Conservation (phyloP, 2,797 vertebrate genomes). For the Sphenopsis melanotis region DNA sequence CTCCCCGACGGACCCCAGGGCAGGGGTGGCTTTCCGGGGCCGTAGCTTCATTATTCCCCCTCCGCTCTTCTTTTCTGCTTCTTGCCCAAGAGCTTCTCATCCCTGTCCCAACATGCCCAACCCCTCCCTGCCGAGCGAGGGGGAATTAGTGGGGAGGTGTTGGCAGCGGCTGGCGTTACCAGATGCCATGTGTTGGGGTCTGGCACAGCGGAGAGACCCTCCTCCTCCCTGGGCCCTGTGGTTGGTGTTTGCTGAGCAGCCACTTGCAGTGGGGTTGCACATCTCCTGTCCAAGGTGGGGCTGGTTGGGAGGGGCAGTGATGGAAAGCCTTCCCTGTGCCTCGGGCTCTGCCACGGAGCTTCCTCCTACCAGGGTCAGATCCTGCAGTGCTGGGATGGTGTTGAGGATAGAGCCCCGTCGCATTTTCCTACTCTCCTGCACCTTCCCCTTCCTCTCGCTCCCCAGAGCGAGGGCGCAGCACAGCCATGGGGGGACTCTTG, state of each 20-base stretch:
- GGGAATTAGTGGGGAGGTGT: not conserved
- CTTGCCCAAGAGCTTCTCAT: not conserved
- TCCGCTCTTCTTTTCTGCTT: not conserved
- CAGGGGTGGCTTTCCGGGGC: not conserved
- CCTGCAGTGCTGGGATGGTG: not conserved
- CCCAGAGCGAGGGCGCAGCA: not conserved
- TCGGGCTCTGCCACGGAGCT: not conserved
- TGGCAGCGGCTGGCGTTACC: not conserved
- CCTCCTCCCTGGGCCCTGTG: not conserved
- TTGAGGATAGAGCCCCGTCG: rapidly evolving
- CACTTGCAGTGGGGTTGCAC: not conserved
- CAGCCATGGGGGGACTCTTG: not conserved
- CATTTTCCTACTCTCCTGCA: not conserved
- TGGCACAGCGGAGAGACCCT: not conserved
- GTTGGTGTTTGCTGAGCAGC: not conserved
- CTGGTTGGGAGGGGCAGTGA: not conserved
- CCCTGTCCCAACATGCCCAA: not conserved
- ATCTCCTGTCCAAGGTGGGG: not conserved
- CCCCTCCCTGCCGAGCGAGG: not conserved
- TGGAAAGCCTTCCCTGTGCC: not conserved
- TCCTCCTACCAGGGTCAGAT: not conserved
- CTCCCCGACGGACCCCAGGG: not conserved
- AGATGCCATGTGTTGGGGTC: not conserved
- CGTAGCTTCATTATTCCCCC: not conserved
- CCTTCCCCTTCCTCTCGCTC: not conserved